A percentile compares a stretch with the other conserved stretches of the same genome.
These are phyloP conservation scores for Aurelia aurita DNA, from an alignment of 30 jellyfish, hydroid and myxozoan genomes.

Conservation along the genomic window DNA sequence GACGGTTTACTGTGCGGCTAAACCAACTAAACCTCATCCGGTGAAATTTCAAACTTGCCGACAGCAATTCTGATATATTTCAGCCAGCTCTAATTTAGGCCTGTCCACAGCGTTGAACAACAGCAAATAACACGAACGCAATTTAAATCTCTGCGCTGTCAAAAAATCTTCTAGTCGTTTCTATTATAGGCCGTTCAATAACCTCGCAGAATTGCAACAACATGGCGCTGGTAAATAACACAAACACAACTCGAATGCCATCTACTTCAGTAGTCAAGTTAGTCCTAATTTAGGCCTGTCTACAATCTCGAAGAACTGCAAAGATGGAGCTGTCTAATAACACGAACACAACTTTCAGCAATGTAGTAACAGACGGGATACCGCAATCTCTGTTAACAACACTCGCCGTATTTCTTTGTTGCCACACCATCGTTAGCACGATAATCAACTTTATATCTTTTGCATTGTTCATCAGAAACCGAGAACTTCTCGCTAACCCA, in stretches of 20 bases:
- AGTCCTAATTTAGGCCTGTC: not conserved
- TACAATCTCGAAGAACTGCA: not conserved
- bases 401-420: slow-evolving; percentile 28
- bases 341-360: not conserved
- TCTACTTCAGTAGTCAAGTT: not conserved
- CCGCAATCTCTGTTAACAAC: slow-evolving; percentile 15
- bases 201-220: not conserved
- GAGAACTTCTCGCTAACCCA: slow-evolving; percentile 61
- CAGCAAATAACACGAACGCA: not conserved
- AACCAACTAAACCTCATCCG: slow-evolving; percentile 8
- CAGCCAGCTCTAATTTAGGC: not conserved
- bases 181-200: no score
- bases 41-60: not conserved
- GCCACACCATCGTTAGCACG: slow-evolving; percentile 12
- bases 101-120: not conserved
- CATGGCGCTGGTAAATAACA: not conserved
- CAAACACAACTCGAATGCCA: not conserved
- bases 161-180: not conserved
- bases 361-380: not conserved
- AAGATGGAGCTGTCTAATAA: not conserved
- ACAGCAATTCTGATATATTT: not conserved
- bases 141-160: no score
- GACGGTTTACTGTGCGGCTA: not conserved
- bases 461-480: slow-evolving; percentile 57
- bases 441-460: slow-evolving; percentile 31